phyloP scores from a whole-genome alignment of 2,888 invertebrate genomes.

The Adineta ricciae region DNA sequence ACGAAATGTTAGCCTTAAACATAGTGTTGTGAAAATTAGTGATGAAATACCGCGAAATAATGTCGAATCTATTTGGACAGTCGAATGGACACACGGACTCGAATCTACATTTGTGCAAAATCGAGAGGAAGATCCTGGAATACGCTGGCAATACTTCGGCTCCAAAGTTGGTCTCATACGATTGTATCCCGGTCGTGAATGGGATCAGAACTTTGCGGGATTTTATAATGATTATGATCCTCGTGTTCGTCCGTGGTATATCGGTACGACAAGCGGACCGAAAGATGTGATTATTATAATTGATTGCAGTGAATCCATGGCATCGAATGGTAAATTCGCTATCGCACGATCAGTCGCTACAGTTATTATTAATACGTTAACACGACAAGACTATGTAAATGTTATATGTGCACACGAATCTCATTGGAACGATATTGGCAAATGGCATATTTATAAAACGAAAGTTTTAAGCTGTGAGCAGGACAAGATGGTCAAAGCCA shows the following conservation, averaged over 20 bases:
- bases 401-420: slow-evolving; percentile 50
- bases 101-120: slow-evolving; percentile 46
- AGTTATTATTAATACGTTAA: slow-evolving; percentile 49
- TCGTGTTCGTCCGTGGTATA: slow-evolving; percentile 49
- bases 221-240: slow-evolving; percentile 52
- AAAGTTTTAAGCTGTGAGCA: slow-evolving; percentile 48
- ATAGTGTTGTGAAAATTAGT: slow-evolving; percentile 49
- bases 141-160: slow-evolving; percentile 52
- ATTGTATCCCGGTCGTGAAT: slow-evolving; percentile 49
- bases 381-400: slow-evolving; percentile 50
- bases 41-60: slow-evolving; percentile 50
- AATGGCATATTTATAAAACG: slow-evolving; percentile 48
- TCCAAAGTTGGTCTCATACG: slow-evolving; percentile 47
- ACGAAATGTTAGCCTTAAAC: slow-evolving; percentile 44
- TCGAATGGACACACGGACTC: slow-evolving; percentile 45
- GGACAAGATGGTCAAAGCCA: slow-evolving; percentile 48
- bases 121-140: slow-evolving; percentile 41
- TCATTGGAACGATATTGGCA: slow-evolving; percentile 51
- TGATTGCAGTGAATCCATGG: slow-evolving; percentile 50
- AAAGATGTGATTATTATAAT: slow-evolving; percentile 51
- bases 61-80: slow-evolving; percentile 42
- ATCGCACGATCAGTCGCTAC: slow-evolving; percentile 50
- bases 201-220: slow-evolving; percentile 51
- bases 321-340: slow-evolving; percentile 47
- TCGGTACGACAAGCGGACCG: slow-evolving; percentile 50